These are phyloP conservation scores for Calosoma granatense DNA, from an alignment of 1,140 invertebrate genomes.

Conservation along the genomic window DNA sequence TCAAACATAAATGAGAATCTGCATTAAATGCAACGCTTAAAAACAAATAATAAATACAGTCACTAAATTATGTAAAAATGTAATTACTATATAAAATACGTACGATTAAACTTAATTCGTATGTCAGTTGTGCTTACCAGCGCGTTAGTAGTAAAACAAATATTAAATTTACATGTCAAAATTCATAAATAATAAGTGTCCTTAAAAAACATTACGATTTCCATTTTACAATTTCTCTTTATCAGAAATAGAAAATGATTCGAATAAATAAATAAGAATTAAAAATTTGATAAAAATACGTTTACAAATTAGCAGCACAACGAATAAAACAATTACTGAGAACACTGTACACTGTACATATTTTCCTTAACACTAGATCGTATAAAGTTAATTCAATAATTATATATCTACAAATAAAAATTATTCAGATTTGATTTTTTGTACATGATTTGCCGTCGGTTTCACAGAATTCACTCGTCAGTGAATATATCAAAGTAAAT, in stretches of 20 bases:
- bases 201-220: neutral
- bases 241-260: neutral
- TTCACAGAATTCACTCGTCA: neutral
- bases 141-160: neutral
- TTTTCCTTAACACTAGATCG: neutral
- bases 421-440: neutral
- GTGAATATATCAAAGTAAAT: constrained; percentile 1
- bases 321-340: neutral
- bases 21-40: constrained; percentile 1
- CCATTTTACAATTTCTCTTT: neutral
- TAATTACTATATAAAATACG: constrained; percentile 1
- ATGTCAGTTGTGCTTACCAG: constrained; percentile 1
- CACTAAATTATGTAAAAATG: neutral
- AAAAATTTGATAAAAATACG: neutral
- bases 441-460: neutral
- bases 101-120: constrained; percentile 1
- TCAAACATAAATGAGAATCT: constrained; percentile 1
- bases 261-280: neutral
- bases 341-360: constrained; percentile 8
- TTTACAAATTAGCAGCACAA: constrained; percentile 4
- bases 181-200: neutral
- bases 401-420: neutral
- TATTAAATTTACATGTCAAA: neutral
- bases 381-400: neutral
- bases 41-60: constrained; percentile 6